Evolutionary conservation across 2,888 invertebrate genomes (phyloP), one percentile per base, ranked within the genome.

Genomic region (Operophtera brumata): DNA sequence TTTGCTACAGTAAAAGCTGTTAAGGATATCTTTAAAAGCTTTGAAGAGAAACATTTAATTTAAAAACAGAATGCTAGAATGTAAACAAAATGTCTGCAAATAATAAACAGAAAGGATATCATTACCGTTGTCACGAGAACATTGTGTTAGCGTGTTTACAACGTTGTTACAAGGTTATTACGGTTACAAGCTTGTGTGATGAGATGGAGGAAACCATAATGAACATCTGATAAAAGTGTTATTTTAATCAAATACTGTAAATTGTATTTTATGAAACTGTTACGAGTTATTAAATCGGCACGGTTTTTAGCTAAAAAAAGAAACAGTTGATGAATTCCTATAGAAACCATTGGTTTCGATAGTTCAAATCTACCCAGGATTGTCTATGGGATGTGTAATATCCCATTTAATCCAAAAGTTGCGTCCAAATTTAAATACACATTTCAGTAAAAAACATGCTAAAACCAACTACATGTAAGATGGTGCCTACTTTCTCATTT

Each of bases 81-180:
- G n/a, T n/a, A n/a, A n/a, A n/a, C n/a, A n/a, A n/a, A n/a, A n/a
- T n/a, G n/a, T n/a, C n/a, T n/a, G n/a, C n/a, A n/a, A n/a, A n/a
- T n/a, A n/a, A 20, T 20, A 20, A 20, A 3, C 20, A 3, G 20
- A 20, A 20, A 20, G 4, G 20, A 4, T 20, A 20, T 20, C 20
- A 20, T 20, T 20, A 20, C 9, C 5, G 30, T 30, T 30, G 26
- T 32, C 25, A 13, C 37, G 43, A 41, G 4, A 28, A 34, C 39
- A 20, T 39, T 39, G 26, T 53, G 9, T 14, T 12, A 39, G 47
- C 47, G 34, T 37, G 43, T 47, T 32, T 13, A 53, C 36, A 47
- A 20, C 42, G 13, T 11, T 14, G 7, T 47, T 34, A 47, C 47
- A 47, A 54, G 6, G 20, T 34, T 28, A 47, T 30, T 32, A 9